Evolutionary conservation across 2,888 invertebrate species (phyloP).

Genomic region (Hirtodrosophila trivittata): DNA sequence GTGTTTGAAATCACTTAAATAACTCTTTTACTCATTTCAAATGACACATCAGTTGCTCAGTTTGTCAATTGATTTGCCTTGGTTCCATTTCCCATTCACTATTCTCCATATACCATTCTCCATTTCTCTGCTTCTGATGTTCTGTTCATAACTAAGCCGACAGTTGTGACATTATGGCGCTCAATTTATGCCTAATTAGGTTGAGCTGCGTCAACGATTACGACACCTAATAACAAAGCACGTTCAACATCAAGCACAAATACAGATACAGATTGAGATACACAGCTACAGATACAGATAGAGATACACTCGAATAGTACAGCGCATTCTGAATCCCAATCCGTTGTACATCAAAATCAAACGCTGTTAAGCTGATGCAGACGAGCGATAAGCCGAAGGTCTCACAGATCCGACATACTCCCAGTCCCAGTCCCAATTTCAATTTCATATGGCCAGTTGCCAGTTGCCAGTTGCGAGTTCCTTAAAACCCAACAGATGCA

Average conservation of each 20-base stretch:
- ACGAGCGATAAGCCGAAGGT: conserved; percentile 56
- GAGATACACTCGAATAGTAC: conserved; percentile 15
- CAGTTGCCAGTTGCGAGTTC: conserved; percentile 29
- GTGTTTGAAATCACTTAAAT: conserved; percentile 41
- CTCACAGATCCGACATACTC: conserved; percentile 6
- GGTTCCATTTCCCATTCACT: conserved; percentile 1
- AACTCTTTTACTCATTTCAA: conserved; percentile 29
- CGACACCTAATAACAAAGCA: conserved; percentile 74
- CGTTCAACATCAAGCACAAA: conserved; percentile 23
- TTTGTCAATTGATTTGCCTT: conserved; percentile 40
- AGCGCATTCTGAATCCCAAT: conserved; percentile 20
- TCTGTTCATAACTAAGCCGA: conserved; percentile 60
- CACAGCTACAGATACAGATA: conserved; percentile 25
- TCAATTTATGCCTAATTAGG: conserved; percentile 75
- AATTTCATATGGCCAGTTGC: too few relatives aligned
- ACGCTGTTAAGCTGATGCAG: conserved; percentile 68
- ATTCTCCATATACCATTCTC: conserved; percentile 2
- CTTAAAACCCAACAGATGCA: conserved; percentile 71
- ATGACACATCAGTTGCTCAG: conserved; percentile 51
- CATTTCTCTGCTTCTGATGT: conserved; percentile 6
- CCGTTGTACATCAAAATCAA: conserved; percentile 32
- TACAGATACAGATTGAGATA: conserved; percentile 29
- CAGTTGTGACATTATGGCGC: conserved; percentile 78
- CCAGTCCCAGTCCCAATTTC: neutral
- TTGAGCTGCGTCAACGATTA: conserved; percentile 77